phyloP scores from a whole-genome alignment of 2,113 vertebrate genomes.

The Mustela lutreola region DNA sequence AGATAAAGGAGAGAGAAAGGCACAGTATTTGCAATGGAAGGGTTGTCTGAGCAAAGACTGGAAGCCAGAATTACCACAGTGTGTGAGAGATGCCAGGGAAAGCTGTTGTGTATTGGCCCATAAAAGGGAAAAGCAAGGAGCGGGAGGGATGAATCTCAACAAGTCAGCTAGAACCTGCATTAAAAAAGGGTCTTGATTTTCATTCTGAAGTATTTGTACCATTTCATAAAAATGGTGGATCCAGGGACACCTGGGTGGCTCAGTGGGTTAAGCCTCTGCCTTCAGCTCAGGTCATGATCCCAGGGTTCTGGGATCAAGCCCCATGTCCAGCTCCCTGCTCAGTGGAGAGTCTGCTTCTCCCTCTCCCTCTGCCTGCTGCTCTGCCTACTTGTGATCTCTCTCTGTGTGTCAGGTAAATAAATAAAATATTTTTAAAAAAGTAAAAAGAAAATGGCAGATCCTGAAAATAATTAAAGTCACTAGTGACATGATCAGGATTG shows the following conservation, averaged over 20 bases:
- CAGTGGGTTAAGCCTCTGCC: too few species aligned
- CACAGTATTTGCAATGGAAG: neutral
- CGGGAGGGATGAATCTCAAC: neutral
- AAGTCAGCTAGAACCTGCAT: neutral
- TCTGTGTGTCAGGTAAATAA: too few species aligned
- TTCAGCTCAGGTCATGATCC: too few species aligned
- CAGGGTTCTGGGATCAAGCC: too few species aligned
- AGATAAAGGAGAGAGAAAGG: neutral
- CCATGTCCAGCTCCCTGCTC: too few species aligned
- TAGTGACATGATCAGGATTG: neutral
- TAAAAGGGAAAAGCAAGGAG: neutral
- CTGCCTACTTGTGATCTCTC: too few species aligned
- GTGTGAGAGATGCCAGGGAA: neutral
- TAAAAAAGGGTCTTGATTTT: neutral
- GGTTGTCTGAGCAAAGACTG: neutral
- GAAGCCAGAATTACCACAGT: neutral
- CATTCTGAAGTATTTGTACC: neutral
- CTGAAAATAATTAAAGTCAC: neutral
- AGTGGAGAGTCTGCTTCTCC: too few species aligned
- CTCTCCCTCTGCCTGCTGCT: too few species aligned
- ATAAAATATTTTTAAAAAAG: too few species aligned
- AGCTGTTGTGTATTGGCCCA: neutral
- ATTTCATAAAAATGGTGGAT: neutral
- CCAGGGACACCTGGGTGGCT: too few species aligned
- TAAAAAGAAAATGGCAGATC: neutral